These are phyloP conservation scores for Agonopterix arenella DNA, from an alignment of 2,888 invertebrate species.

Conservation along the genomic window DNA sequence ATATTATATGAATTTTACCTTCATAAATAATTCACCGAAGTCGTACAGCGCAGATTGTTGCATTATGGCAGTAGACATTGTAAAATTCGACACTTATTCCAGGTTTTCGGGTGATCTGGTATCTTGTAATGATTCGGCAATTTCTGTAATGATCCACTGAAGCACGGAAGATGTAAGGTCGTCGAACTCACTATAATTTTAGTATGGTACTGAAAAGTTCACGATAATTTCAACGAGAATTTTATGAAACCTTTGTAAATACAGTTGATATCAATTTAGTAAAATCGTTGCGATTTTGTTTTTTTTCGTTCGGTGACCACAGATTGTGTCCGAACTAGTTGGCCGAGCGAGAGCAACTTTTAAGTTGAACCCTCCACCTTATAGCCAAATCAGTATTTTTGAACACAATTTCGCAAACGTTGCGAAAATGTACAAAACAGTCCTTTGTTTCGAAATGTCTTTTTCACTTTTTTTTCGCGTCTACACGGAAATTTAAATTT, in stretches of 20 bases:
- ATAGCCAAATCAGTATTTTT: slow-evolving; percentile 58
- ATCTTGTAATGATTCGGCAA: slow-evolving; percentile 47
- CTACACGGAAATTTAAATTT: slow-evolving; percentile 73
- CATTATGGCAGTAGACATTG: slow-evolving; percentile 89
- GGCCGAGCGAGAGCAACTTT: slow-evolving; percentile 54
- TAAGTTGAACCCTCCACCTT: slow-evolving; percentile 47
- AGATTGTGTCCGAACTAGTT: slow-evolving; percentile 67
- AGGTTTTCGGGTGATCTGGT: slow-evolving; percentile 41
- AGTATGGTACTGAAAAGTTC: slow-evolving; percentile 49
- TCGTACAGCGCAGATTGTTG: slow-evolving; percentile 85
- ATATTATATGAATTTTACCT: slow-evolving; percentile 68
- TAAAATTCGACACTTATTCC: slow-evolving; percentile 66
- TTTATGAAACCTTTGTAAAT: slow-evolving; percentile 52
- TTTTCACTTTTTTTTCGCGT: slow-evolving; percentile 64
- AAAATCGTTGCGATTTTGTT: slow-evolving; percentile 68
- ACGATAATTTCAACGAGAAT: slow-evolving; percentile 57
- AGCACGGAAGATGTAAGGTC: slow-evolving; percentile 56
- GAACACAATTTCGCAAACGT: slow-evolving; percentile 74
- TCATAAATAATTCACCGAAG: slow-evolving; percentile 84
- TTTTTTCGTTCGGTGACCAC: slow-evolving; percentile 62
- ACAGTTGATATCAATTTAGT: slow-evolving; percentile 45
- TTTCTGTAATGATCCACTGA: slow-evolving; percentile 53
- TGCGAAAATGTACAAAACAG: slow-evolving; percentile 77
- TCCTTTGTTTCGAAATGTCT: slow-evolving; percentile 73
- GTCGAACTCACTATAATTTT: slow-evolving; percentile 67